Evolutionary conservation across 2,888 invertebrate genomes (phyloP).

Genomic region (Formica aserva): DNA sequence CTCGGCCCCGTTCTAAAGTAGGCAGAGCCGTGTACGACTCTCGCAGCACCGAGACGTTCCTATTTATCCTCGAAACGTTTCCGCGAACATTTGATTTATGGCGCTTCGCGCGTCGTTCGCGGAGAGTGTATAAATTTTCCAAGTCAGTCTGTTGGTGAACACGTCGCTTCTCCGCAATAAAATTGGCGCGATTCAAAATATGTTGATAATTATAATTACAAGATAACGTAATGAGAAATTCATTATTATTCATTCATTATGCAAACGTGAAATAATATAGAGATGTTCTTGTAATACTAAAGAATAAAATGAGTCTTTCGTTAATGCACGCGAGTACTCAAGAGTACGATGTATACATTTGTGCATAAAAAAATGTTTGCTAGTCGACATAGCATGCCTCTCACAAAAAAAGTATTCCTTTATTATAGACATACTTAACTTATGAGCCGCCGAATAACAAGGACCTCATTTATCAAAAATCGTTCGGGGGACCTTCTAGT

Average conservation of each 20-base stretch:
- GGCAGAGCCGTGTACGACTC: constrained; percentile 27
- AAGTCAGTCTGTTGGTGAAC: constrained; percentile 15
- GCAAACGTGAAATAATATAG: not conserved
- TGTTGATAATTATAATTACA: not conserved
- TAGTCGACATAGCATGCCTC: not conserved
- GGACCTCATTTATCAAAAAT: not conserved
- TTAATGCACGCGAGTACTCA: not conserved
- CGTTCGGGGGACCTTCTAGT: not conserved
- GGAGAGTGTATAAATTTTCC: constrained; percentile 43
- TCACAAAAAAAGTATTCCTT: not conserved
- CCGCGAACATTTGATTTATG: constrained; percentile 44
- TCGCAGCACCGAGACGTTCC: constrained; percentile 34
- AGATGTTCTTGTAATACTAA: not conserved
- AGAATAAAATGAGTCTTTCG: not conserved
- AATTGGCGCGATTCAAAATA: constrained; percentile 5
- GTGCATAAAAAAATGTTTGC: not conserved
- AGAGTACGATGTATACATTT: not conserved
- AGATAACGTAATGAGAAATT: not conserved
- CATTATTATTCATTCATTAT: not conserved
- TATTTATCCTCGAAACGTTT: constrained; percentile 40
- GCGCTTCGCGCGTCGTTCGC: constrained; percentile 26
- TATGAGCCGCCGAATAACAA: not conserved
- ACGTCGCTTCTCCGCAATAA: not conserved
- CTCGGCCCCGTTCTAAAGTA: constrained; percentile 36
- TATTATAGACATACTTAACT: not conserved